Conservation (phyloP, 2,113 vertebrate genomes). For the Rhegmatorhina hoffmannsi region DNA sequence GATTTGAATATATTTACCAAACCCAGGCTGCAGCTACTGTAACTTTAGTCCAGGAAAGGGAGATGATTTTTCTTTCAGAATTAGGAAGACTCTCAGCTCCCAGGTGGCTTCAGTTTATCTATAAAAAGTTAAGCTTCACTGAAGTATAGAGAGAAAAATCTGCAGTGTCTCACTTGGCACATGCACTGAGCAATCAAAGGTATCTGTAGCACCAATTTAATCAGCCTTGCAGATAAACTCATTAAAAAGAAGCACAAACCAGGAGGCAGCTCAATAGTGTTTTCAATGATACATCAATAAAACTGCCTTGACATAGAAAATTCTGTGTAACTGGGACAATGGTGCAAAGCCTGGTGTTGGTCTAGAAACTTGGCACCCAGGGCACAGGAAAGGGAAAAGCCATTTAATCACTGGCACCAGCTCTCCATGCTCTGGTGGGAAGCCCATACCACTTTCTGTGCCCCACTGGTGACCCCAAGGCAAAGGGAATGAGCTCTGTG, state of each 20-base stretch:
- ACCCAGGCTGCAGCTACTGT: neutral
- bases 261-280: neutral
- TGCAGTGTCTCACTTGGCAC: slow-evolving; percentile 1
- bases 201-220: neutral
- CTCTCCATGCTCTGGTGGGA: neutral
- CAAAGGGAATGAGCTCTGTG: neutral
- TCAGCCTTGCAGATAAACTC: neutral
- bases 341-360: neutral
- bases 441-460: neutral
- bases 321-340: neutral
- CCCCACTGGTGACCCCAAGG: neutral
- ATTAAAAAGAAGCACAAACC: neutral
- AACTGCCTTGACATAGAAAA: neutral
- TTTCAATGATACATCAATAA: slow-evolving; percentile 23
- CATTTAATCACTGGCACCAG: neutral
- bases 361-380: neutral
- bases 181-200: neutral
- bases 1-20: neutral
- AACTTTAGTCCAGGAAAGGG: neutral
- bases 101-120: neutral
- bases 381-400: neutral
- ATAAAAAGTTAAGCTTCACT: neutral
- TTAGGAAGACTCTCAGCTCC: neutral
- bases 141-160: neutral
- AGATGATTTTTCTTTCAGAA: neutral